Percentiles rank a stretch among this genome's conserved stretches.
phyloP scores from a whole-genome alignment of 2,888 invertebrate species.

The Falcaria lacertinaria region DNA sequence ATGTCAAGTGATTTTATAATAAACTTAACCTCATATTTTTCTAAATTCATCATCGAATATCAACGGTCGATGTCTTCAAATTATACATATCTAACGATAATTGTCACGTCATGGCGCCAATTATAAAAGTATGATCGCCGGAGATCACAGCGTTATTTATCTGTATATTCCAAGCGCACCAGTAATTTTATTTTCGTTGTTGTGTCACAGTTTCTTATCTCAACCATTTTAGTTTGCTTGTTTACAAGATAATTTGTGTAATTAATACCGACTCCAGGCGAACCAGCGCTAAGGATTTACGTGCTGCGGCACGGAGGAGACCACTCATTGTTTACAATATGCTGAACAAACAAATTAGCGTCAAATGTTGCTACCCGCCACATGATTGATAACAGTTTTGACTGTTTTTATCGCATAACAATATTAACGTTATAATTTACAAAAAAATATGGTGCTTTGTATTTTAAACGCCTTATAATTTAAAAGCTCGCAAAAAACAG shows the following conservation, averaged over 20 bases:
- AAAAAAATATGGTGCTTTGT: not conserved
- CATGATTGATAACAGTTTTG: conserved; percentile 17
- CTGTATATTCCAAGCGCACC: not conserved
- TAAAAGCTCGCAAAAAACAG: too few relatives aligned
- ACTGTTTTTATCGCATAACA: conserved; percentile 11
- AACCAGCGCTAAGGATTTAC: conserved; percentile 13
- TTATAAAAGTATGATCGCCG: not conserved
- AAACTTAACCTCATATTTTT: not conserved
- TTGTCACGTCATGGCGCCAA: conserved; percentile 6
- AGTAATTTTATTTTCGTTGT: conserved; percentile 9
- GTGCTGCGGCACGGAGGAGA: conserved; percentile 7
- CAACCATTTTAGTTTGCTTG: conserved; percentile 15
- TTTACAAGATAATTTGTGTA: conserved; percentile 7
- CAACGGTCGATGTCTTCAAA: not conserved
- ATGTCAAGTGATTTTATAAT: too few relatives aligned
- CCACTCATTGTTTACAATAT: conserved; percentile 14
- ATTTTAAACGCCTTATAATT: too few relatives aligned
- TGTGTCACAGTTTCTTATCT: conserved; percentile 8
- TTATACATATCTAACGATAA: not conserved
- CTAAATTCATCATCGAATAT: not conserved
- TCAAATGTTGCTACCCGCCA: conserved; percentile 12
- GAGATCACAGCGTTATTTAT: not conserved
- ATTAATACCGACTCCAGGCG: conserved; percentile 3
- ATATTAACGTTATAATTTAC: conserved; percentile 5
- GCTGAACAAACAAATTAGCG: conserved; percentile 15